phyloP scores from a whole-genome alignment of 1,140 invertebrate genomes.

The Drosophila ironensis region DNA sequence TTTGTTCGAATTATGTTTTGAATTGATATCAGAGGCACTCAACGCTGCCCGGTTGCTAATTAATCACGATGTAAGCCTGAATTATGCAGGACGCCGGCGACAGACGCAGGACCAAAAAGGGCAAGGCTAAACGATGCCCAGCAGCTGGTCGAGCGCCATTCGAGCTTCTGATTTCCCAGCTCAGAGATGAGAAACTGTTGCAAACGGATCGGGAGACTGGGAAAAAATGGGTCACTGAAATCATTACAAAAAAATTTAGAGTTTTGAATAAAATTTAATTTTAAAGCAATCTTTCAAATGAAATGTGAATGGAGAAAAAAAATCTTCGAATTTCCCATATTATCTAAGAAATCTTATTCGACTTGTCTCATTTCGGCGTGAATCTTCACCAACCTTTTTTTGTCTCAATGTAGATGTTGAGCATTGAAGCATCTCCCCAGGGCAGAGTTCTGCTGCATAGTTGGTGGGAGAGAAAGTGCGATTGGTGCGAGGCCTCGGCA shows the following conservation, averaged over 20 bases:
- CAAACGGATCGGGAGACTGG: slow-evolving; percentile 6
- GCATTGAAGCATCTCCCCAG: slow-evolving; percentile 12
- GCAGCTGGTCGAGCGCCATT: slow-evolving; percentile 41
- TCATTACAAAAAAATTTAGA: no score
- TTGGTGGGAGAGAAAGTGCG: slow-evolving; percentile 28
- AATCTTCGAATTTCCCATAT: no score
- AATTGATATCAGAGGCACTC: slow-evolving; percentile 40
- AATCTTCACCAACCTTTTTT: neutral
- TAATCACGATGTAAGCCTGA: slow-evolving; percentile 49
- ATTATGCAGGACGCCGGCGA: slow-evolving; percentile 31
- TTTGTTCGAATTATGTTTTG: slow-evolving; percentile 38
- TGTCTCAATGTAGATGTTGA: slow-evolving; percentile 7
- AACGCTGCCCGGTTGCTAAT: slow-evolving; percentile 44
- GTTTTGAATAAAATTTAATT: no score
- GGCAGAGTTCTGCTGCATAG: slow-evolving; percentile 6
- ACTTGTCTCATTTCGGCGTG: no score
- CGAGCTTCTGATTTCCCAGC: slow-evolving; percentile 13
- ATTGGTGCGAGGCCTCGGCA: slow-evolving; percentile 17
- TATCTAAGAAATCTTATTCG: no score
- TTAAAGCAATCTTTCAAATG: no score
- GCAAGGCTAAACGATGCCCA: slow-evolving; percentile 36
- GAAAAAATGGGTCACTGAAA: neutral
- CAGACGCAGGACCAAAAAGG: slow-evolving; percentile 8
- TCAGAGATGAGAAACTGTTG: slow-evolving; percentile 33
- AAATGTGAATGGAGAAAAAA: no score